Conservation (phyloP, 2,888 invertebrate species). For the Ormyrus thymus region DNA sequence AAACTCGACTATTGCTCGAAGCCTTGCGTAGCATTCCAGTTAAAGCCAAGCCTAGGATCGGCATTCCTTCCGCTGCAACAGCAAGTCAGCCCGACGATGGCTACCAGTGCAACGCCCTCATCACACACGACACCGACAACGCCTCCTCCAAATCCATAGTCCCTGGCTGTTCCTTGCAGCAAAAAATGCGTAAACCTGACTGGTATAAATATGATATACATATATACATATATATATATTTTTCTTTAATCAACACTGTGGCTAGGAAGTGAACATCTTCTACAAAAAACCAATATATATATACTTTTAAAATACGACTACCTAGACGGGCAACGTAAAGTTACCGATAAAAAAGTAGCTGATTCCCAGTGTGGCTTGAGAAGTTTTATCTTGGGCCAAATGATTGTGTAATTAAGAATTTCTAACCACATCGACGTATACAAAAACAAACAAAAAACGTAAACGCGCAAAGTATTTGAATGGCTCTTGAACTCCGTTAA, state of each 20-base stretch:
- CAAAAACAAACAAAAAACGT: slow-evolving; percentile 29
- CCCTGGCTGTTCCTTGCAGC: slow-evolving; percentile 66
- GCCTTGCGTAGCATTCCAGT: slow-evolving; percentile 84
- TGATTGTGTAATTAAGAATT: slow-evolving; percentile 65
- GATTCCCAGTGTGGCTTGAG: slow-evolving; percentile 63
- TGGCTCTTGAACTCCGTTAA: slow-evolving; percentile 64
- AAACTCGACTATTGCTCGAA: slow-evolving; percentile 77
- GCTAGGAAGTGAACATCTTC: slow-evolving; percentile 66
- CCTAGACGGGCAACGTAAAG: slow-evolving; percentile 56
- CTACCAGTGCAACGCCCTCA: slow-evolving; percentile 69
- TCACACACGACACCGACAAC: slow-evolving; percentile 72
- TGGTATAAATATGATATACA: slow-evolving; percentile 62
- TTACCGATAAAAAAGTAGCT: slow-evolving; percentile 59
- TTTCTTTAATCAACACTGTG: slow-evolving; percentile 66
- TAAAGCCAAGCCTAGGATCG: slow-evolving; percentile 87
- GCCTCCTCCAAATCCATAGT: slow-evolving; percentile 74
- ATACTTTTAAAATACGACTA: slow-evolving; percentile 48
- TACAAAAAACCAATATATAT: slow-evolving; percentile 55
- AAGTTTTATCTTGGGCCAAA: slow-evolving; percentile 58
- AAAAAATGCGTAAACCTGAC: slow-evolving; percentile 67
- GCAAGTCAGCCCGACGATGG: slow-evolving; percentile 70
- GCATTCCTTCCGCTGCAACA: slow-evolving; percentile 86
- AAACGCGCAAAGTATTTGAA: slow-evolving; percentile 60
- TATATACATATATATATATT: slow-evolving; percentile 59
- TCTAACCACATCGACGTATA: slow-evolving; percentile 61